Conservation (phyloP, 1,140 invertebrate genomes). For the Trichonephila clavipes region DNA sequence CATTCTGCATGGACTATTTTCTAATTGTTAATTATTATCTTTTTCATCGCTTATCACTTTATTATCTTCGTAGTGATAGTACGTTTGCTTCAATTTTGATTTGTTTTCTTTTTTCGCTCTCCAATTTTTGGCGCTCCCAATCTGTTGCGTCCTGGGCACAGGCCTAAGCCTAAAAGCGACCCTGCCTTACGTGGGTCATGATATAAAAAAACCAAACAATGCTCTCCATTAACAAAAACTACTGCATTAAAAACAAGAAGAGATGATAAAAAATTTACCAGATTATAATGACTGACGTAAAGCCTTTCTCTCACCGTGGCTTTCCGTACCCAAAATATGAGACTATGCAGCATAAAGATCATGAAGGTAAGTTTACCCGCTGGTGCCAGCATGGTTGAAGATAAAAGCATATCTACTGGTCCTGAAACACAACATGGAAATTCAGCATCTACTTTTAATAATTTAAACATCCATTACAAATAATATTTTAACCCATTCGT, state of each 20-base stretch:
- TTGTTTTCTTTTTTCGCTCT: too few relatives aligned
- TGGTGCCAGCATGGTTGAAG: slow-evolving; percentile 78
- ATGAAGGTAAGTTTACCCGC: slow-evolving; percentile 79
- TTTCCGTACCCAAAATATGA: slow-evolving; percentile 77
- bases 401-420: slow-evolving; percentile 78
- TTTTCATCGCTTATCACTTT: too few relatives aligned
- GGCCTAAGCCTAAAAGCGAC: too few relatives aligned
- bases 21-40: too few relatives aligned
- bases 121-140: too few relatives aligned
- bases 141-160: too few relatives aligned
- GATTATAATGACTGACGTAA: slow-evolving; percentile 62
- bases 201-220: not conserved
- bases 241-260: not conserved
- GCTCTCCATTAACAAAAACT: not conserved
- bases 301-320: slow-evolving; percentile 63
- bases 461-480: too few relatives aligned
- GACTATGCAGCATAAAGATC: slow-evolving; percentile 79
- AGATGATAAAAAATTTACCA: slow-evolving; percentile 7
- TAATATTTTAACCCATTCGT: too few relatives aligned
- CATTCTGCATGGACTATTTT: too few relatives aligned
- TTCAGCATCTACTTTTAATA: not conserved
- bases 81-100: too few relatives aligned
- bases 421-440: slow-evolving; percentile 70
- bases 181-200: too few relatives aligned
- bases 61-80: too few relatives aligned